Evolutionary conservation across 2,113 vertebrate species (phyloP), one percentile per base, ranked within the genome.

Genomic region (Coregonus clupeaformis): DNA sequence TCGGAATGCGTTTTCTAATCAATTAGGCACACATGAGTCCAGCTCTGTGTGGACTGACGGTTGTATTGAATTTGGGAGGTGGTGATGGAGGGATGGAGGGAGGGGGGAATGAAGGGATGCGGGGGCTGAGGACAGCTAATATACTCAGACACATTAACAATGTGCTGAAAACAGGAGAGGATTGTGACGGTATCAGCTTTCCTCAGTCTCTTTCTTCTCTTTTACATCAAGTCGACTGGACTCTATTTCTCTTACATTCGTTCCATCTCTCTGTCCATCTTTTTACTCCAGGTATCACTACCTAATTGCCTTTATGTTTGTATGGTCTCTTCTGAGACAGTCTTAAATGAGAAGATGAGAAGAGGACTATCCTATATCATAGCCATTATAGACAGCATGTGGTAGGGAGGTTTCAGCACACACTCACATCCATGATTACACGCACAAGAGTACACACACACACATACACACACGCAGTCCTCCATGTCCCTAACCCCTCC

Each of bases 1-100:
- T 76, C 69, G 68, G 73, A 81, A 73, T 68, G 45, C 72, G 22
- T 20, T 74, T 70, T 82, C 57, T 32, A 52, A 87, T 83, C 69
- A 81, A 83, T 81, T 84, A 83, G 49, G 71, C 32, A 67, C 45
- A 68, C 67, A 68, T 73, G 77, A 65, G 4, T 9, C 68, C 24
- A 57, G 47, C 13, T 79, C 76, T 45, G 63, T 3, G 14, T 22
- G 47, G 78, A 69, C 52, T 47, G 73, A 49, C 42, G 4, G 27
- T 27, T 13, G 47, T 60, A 24, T 60, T 24, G 6, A 24, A 7
- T 60, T 60, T 24, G 47, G 64, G 32, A 22, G 32, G n/a, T 65
- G 32, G n/a, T 55, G 49, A 14, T 72, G 32, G 5, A 57, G 32
- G 27, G 70, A 57, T 24, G 18, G 72, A 29, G 68, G 60, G 22